These are phyloP conservation scores for Adelosebastes latens DNA, from an alignment of 2,797 vertebrate species.

Conservation along the genomic window DNA sequence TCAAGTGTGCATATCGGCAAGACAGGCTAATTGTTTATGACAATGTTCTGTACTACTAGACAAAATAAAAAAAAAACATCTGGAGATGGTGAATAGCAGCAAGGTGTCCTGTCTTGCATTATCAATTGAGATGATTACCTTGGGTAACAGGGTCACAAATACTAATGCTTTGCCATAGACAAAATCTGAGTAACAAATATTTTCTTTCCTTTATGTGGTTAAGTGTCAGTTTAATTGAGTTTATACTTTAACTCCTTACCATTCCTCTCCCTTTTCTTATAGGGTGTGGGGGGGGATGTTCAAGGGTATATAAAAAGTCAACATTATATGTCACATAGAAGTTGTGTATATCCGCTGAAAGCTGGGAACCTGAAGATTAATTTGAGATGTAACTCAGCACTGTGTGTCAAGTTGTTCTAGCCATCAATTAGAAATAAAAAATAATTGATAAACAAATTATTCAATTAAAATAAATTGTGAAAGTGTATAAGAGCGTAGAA, in stretches of 20 bases:
- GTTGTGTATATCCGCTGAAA: too few relatives aligned
- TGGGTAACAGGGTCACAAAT: background rate
- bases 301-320: too few relatives aligned
- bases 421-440: too few relatives aligned
- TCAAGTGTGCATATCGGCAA: background rate
- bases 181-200: background rate
- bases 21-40: constrained; percentile 12
- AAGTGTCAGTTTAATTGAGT: background rate
- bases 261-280: too few relatives aligned
- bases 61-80: background rate
- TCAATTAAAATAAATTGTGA: too few relatives aligned
- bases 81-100: background rate
- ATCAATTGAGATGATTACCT: background rate
- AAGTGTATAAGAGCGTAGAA: too few relatives aligned
- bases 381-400: too few relatives aligned
- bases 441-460: too few relatives aligned
- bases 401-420: too few relatives aligned
- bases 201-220: background rate
- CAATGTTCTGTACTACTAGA: background rate
- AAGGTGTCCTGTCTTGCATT: background rate
- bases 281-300: too few relatives aligned
- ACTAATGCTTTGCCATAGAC: background rate
- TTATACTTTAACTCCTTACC: background rate
- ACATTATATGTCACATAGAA: too few relatives aligned
- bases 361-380: too few relatives aligned